Base-by-base conservation (phyloP, 2,797 vertebrate genomes). In the Pampus argenteus region DNA sequence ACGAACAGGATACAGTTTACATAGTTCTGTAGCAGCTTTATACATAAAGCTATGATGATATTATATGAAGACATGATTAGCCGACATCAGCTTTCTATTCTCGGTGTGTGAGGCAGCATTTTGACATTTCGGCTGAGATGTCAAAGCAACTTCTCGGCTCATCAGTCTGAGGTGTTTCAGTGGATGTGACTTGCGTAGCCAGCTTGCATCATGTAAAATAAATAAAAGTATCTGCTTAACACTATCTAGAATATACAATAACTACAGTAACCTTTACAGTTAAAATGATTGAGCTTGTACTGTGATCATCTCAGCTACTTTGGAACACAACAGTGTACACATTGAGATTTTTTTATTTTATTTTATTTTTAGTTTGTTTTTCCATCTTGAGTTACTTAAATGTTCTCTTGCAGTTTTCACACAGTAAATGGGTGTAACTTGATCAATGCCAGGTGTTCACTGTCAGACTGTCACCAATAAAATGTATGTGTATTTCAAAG, bases 401-500 rank as follows among this genome's bases (percentile, higher is more conserved):
- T 81, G 83, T 75, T 82, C 59, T 87, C 44, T 72, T 72, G 62
- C 78, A 72, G 36, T 90, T 85, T 84, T 77, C 77, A 84, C 83
- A 77, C 71, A 86, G 56, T 86, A 82, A 82, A 81, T 78, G 68
- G 49, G 49, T 91, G 88, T 88, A 80, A 83, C 91, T 83, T 78
- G 78, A 86, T 85, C 76, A 82, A 88, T 91, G 78, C 90, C 88
- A 89, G 88, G 76, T 88, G 88, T 88, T 84, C 84, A 91, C 83
- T 82, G 69, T 86, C 86, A 86, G 76, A 91, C 71, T 88, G 85
- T 93, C 92, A 92, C 86, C 86, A 94, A 94, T 93, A 94, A 95
- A 94, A 84, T 76, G 25, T 87, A 76, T 61, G 74, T 91, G 86
- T 91, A 91, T 94, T 93, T 93, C 77, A 93, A 89, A 86, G 34